Base-by-base conservation (phyloP, 2,797 vertebrate species). In the Lophius americanus region DNA sequence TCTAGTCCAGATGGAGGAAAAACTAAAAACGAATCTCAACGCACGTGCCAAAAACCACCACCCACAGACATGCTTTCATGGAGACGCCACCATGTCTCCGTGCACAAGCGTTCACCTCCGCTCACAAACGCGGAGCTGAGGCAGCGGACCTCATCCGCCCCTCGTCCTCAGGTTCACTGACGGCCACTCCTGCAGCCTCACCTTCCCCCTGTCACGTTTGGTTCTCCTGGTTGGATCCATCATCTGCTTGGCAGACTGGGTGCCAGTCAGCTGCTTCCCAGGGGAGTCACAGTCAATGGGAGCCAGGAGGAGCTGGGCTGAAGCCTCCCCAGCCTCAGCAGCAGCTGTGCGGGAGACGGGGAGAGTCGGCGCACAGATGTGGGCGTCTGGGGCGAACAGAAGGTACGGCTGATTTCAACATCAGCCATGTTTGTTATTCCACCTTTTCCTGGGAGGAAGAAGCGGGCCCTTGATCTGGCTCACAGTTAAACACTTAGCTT, bases 391-490 rank as follows among this genome's bases (percentile, higher is more conserved):
- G 91, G 89, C 89, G 84, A 83, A 92, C 93, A 94, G 94, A 95
- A 94, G 93, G 92, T 91, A 92, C 70, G 88, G 84, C 75, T 85
- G 87, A 85, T 90, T 89, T 89, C 79, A 76, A 49, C 35, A 70
- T 85, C 83, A 83, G 88, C 90, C 89, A 85, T 94, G 92, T 94
- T 94, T 94, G 91, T 94, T 94, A 92, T 93, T 92, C 88, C 87
- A 91, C 91, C 88, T 90, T 90, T 94, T 93, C 92, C 92, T 87
- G 89, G 83, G 89, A 94, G 92, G 93, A 93, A 93, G 91, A 92
- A 85, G 87, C 83, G 59, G 89, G 90, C 87, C 91, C 92, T 94
- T 93, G 92, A 94, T 94, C 93, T 92, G 82, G 83, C 85, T 91
- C 83, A 59, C 88, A 90, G 90, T 79, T 86, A 91, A 94, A 94